Base-by-base conservation (phyloP, 2,797 vertebrate species). In the Falco rusticolus region DNA sequence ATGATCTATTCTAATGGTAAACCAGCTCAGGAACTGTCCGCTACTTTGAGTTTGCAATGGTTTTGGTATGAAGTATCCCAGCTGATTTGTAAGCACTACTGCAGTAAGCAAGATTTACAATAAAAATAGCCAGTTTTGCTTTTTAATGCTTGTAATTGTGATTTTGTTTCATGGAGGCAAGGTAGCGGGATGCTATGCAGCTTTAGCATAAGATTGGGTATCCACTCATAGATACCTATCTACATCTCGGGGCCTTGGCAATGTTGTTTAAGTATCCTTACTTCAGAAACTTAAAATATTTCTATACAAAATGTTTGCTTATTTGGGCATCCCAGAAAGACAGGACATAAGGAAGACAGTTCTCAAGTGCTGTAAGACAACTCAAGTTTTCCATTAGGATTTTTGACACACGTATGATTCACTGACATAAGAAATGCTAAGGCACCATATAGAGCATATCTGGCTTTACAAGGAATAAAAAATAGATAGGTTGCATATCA, bases 171-270 rank as follows among this genome's bases (percentile, higher is more conserved):
- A 45, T 18, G n/a, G 25, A 54, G 61, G 16, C 20, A 59, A 83
- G 20, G 25, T 1, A 74, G 82, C 34, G 80, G 45, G 57, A 63
- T 1, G 3, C 2, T 48, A 29, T 68, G 14, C 11, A 17, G 33
- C 48, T 56, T 26, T 34, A 83, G 53, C 21, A 1, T 4, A 11
- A 48, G 26, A 10, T 4, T 60, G 5, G 66, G 18, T 63, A 66
- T 8, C 18, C 21, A 24, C 21, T 10, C 18, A 6, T 0, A 9
- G 18, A 5, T 54, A 29, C 3, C 19, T 10, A 0, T 2, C 4
- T 11, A 29, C 1, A 1, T 7, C 65, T 51, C 43, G 4, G 57
- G 26, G 65, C 59, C 29, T 50, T 22, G 51, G 20, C 69, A 66
- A 31, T 2, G 2, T 20, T 18, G 18, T 57, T 45, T 34, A 63